Conservation (phyloP, 2,113 vertebrate species). For the Ctenomys sociabilis region DNA sequence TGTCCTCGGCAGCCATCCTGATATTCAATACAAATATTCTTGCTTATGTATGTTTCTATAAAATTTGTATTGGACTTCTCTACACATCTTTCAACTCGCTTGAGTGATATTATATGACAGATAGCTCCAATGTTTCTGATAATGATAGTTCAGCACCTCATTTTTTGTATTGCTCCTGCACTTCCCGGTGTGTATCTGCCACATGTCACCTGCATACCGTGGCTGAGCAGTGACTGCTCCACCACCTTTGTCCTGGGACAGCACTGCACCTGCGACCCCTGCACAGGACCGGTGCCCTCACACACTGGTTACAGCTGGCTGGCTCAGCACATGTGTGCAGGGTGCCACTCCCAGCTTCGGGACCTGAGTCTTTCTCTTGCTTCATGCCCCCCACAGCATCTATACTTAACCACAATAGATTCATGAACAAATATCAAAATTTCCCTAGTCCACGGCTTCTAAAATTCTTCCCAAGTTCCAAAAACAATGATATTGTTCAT, state of each 20-base stretch:
- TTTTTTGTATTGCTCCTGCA: not conserved
- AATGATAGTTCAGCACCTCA: not conserved
- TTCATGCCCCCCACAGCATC: not conserved
- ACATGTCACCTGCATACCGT: too few species aligned
- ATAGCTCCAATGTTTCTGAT: not conserved
- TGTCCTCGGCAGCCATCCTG: not conserved
- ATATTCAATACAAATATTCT: not conserved
- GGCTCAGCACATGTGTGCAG: not conserved
- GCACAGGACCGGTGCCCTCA: not conserved
- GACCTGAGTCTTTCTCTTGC: not conserved
- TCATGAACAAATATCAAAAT: not conserved
- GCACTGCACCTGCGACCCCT: not conserved
- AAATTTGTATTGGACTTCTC: not conserved
- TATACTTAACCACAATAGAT: not conserved
- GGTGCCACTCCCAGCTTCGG: not conserved
- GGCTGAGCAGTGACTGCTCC: not conserved
- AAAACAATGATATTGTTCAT: not conserved
- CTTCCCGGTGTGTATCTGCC: not conserved
- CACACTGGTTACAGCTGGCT: too few species aligned
- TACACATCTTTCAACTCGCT: not conserved
- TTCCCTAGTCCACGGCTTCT: not conserved
- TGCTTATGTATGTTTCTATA: not conserved
- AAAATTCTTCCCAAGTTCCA: constrained; percentile 48
- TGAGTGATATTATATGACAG: not conserved
- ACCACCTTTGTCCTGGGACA: not conserved